A percentile compares a stretch with the other conserved stretches of the same genome.
Conservation (phyloP, 1,140 invertebrate genomes). For the Drosophila ohnishii region DNA sequence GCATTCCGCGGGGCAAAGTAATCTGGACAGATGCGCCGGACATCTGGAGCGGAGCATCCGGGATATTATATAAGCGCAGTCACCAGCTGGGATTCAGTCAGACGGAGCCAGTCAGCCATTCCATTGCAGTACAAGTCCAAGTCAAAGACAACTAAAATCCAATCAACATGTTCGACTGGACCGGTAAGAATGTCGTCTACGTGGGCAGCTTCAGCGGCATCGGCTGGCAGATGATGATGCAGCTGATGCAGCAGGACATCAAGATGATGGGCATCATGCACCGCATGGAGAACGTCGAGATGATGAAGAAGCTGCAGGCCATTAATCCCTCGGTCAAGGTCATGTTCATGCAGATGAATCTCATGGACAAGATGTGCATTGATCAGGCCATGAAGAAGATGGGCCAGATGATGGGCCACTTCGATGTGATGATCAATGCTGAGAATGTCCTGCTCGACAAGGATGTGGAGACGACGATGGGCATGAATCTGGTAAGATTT, state of each 20-base stretch:
- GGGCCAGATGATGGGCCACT: slow-evolving; percentile 58
- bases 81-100: background rate
- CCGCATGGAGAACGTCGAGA: slow-evolving; percentile 77
- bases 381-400: slow-evolving; percentile 64
- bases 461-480: slow-evolving; percentile 72
- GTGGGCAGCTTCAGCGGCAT: slow-evolving; percentile 70
- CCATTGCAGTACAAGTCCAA: background rate
- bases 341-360: slow-evolving; percentile 66
- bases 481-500: slow-evolving; percentile 64
- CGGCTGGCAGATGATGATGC: slow-evolving; percentile 69
- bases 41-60: slow-evolving; percentile 30
- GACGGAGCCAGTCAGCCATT: slow-evolving; percentile 20
- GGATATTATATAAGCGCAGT: slow-evolving; percentile 29
- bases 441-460: slow-evolving; percentile 75
- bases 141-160: background rate
- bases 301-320: slow-evolving; percentile 71
- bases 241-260: slow-evolving; percentile 71
- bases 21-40: slow-evolving; percentile 6
- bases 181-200: slow-evolving; percentile 74
- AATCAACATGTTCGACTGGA: slow-evolving; percentile 71
- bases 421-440: slow-evolving; percentile 77
- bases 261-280: slow-evolving; percentile 65
- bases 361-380: slow-evolving; percentile 67
- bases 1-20: slow-evolving; percentile 12
- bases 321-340: slow-evolving; percentile 56